A percentile compares a stretch with the other conserved stretches of the same genome.
Evolutionary conservation across 2,888 invertebrate species (phyloP).

Genomic region (Watsonalla cultraria): DNA sequence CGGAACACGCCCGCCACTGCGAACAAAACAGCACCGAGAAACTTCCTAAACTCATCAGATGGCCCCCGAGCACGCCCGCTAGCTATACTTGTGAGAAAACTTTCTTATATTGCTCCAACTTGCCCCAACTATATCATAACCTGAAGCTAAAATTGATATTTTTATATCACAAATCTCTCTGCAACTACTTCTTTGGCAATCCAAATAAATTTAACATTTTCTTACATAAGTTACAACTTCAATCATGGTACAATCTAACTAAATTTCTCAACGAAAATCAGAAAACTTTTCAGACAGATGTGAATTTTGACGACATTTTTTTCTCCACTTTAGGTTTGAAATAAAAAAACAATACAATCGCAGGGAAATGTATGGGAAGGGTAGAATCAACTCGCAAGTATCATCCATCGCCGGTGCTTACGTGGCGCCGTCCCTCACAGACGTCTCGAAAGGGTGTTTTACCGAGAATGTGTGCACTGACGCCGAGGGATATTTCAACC

Average conservation of each 20-base stretch:
- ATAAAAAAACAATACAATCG: constrained; percentile 10
- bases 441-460: constrained; percentile 68
- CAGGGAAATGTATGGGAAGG: constrained; percentile 10
- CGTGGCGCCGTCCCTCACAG: constrained; percentile 40
- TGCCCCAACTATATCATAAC: constrained; percentile 39
- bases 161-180: constrained; percentile 2
- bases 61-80: constrained; percentile 50
- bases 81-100: constrained; percentile 56
- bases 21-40: constrained; percentile 49
- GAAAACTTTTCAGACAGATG: too few relatives aligned
- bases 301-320: too few relatives aligned
- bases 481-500: constrained; percentile 45
- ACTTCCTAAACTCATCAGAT: constrained; percentile 72
- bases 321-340: not conserved
- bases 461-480: constrained; percentile 54
- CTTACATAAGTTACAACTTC: too few relatives aligned
- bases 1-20: constrained; percentile 43
- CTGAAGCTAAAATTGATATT: constrained; percentile 20
- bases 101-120: constrained; percentile 59
- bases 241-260: too few relatives aligned
- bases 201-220: not conserved
- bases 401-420: constrained; percentile 36
- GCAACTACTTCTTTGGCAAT: not conserved
- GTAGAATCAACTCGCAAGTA: constrained; percentile 17
- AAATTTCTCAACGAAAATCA: too few relatives aligned